Evolutionary conservation across 2,797 vertebrate species (phyloP).

Genomic region (Scolopax bukidnonensis): DNA sequence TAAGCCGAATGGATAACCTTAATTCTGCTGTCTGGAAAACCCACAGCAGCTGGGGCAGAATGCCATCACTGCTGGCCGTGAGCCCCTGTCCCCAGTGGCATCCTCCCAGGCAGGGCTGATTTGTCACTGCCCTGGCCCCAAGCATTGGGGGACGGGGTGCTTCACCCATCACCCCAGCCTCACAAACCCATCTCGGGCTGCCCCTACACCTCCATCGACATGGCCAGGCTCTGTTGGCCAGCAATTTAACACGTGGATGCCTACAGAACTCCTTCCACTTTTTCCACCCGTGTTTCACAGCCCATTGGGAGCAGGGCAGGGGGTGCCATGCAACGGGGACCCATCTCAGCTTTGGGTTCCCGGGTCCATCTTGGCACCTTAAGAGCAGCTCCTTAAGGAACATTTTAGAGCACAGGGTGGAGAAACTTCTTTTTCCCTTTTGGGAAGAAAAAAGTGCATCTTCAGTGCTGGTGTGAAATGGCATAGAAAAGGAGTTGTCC

Average conservation of each 20-base stretch:
- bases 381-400: not conserved
- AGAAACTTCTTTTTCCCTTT: not conserved
- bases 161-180: not conserved
- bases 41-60: not conserved
- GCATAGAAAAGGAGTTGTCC: not conserved
- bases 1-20: not conserved
- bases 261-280: not conserved
- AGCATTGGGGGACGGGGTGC: rapidly evolving
- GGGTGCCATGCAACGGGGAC: rapidly evolving
- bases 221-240: not conserved
- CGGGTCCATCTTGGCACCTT: not conserved
- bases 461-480: not conserved
- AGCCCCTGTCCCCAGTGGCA: rapidly evolving
- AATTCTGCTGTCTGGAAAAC: not conserved
- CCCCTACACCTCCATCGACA: rapidly evolving
- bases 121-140: rapidly evolving
- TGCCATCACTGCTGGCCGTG: rapidly evolving
- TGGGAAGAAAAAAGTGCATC: not conserved
- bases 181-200: not conserved
- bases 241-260: rapidly evolving
- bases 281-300: not conserved
- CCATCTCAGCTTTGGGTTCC: not conserved
- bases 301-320: rapidly evolving
- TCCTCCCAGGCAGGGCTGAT: not conserved
- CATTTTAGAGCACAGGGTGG: not conserved